Percentiles rank a stretch among this genome's conserved stretches.
phyloP scores from a whole-genome alignment of 2,888 invertebrate species.

The Biston stratarius region DNA sequence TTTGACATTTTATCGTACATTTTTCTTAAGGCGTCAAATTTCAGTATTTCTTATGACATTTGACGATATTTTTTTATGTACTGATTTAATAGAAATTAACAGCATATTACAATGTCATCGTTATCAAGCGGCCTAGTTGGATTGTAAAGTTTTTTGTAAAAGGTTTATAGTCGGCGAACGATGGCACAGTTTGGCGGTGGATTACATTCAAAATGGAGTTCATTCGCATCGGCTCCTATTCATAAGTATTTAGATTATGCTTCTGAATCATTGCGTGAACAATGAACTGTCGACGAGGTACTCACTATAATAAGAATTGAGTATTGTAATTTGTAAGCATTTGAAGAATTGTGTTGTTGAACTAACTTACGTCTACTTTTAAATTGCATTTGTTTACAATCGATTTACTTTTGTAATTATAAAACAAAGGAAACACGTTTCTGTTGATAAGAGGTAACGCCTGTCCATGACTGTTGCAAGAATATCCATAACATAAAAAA shows the following conservation, averaged over 20 bases:
- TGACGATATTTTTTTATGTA: not conserved
- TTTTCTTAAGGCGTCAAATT: not conserved
- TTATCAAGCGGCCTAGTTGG: conserved; percentile 56
- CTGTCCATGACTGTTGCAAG: too few species aligned
- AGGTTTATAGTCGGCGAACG: conserved; percentile 74
- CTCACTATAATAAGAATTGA: conserved; percentile 54
- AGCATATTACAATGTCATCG: conserved; percentile 14
- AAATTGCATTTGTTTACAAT: not conserved
- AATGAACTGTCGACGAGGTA: conserved; percentile 56
- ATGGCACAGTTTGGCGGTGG: conserved; percentile 78
- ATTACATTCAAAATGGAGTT: conserved; percentile 81
- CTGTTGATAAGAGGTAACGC: too few species aligned
- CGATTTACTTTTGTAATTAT: not conserved
- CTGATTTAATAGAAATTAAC: conserved; percentile 11
- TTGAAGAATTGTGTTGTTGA: conserved; percentile 22
- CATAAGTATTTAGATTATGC: conserved; percentile 74
- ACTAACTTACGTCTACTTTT: conserved; percentile 10
- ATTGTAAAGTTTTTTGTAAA: conserved; percentile 67
- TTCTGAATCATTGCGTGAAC: conserved; percentile 73
- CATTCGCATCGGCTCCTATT: conserved; percentile 81
- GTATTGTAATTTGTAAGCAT: conserved; percentile 45
- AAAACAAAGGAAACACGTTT: not conserved
- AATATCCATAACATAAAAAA: too few species aligned
- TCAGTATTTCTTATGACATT: not conserved
- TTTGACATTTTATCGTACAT: too few species aligned